Percentiles rank a stretch among this genome's conserved stretches.
phyloP scores from a whole-genome alignment of 2,113 vertebrate species.

The Sceloporus tristichus region DNA sequence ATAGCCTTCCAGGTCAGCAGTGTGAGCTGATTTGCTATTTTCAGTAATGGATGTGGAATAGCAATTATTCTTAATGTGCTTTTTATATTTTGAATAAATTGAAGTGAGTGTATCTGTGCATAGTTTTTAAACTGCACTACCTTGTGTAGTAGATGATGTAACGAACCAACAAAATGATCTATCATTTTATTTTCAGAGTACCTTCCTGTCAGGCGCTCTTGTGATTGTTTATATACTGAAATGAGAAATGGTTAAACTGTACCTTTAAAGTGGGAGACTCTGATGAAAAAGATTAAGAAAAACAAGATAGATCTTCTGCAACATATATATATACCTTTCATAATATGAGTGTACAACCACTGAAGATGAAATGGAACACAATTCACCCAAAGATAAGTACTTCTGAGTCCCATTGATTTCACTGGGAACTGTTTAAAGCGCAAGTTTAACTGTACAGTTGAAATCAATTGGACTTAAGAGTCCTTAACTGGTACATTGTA shows the following conservation, averaged over 20 bases:
- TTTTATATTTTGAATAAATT: slow-evolving; percentile 14
- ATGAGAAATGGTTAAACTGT: slow-evolving; percentile 2
- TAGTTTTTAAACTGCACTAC: not conserved
- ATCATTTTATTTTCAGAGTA: slow-evolving; percentile 33
- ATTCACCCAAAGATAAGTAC: slow-evolving; percentile 7
- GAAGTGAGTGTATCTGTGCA: not conserved
- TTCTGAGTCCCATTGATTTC: slow-evolving; percentile 3
- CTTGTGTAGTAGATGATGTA: slow-evolving; percentile 12
- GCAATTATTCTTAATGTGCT: not conserved
- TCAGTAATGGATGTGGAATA: not conserved
- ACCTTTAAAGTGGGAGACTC: not conserved
- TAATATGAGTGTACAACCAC: slow-evolving; percentile 29
- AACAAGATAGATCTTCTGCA: not conserved
- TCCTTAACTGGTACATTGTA: not conserved
- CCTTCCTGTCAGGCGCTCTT: not conserved
- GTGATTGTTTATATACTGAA: slow-evolving; percentile 21
- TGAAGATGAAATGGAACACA: slow-evolving; percentile 23
- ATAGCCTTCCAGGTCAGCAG: not conserved
- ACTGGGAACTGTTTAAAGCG: not conserved
- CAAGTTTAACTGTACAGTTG: not conserved
- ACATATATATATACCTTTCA: slow-evolving; percentile 22
- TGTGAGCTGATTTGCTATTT: slow-evolving; percentile 7
- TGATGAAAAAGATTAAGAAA: slow-evolving; percentile 22
- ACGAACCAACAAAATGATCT: slow-evolving; percentile 37
- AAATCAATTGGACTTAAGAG: slow-evolving; percentile 9